Base-by-base conservation (phyloP, 2,888 invertebrate species). In the Gandaritis pyraliata region DNA sequence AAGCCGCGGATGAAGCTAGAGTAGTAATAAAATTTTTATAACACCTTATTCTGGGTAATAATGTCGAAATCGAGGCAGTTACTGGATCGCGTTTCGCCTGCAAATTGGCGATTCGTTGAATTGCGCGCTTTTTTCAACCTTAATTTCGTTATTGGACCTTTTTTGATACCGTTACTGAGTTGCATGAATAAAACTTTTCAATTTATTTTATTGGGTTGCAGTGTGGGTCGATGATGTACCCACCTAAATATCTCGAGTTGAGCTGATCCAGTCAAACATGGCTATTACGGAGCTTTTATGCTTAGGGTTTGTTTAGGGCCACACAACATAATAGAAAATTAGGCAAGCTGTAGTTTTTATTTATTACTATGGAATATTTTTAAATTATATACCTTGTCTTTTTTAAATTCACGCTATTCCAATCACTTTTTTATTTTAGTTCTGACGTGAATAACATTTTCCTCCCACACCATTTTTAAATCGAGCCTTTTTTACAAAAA, bases 51-150 rank as follows among this genome's bases (percentile, higher is more conserved):
- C 77, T 71, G 78, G 75, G 82, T 82, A 81, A 85, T 84, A 83
- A 73, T 71, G 75, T 72, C 72, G 76, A 73, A 75, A 74, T 71
- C 76, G 75, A 79, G 76, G 83, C 80, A 79, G 77, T 84, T 81
- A 82, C 74, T 73, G 75, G 75, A 77, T 77, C 81, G 77, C 76
- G 80, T 84, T 83, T 81, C 80, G 83, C 81, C 84, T 87, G 82
- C 81, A 85, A 86, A 88, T 88, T 76, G 80, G 70, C 74, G 75
- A 80, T 81, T 79, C 75, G 71, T 69, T 72, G 76, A 76, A 80
- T 69, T 72, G 71, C 67, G 73, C 72, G 72, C 70, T 71, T 76
- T 75, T 80, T 75, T 76, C 72, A 73, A 73, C 75, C 77, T 82
- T 81, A 83, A 81, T 82, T 85, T 78, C 73, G 72, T 81, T 82